Evolutionary conservation across 2,888 invertebrate species (phyloP), one percentile per base, ranked within the genome.

Genomic region (Dexiosoma caninum): DNA sequence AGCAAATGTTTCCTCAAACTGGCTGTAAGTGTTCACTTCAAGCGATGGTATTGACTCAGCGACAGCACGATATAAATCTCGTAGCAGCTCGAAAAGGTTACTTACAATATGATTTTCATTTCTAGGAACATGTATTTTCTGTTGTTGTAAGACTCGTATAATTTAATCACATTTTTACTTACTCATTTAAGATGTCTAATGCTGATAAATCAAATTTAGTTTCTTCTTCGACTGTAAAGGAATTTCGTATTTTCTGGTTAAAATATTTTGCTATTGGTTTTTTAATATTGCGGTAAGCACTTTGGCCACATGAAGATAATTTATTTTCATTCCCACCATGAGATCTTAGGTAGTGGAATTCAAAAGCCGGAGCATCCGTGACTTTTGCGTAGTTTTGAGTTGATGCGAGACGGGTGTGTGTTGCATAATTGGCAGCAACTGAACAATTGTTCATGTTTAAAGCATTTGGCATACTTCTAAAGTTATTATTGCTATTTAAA

Each of bases 41-140:
- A 23, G 40, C 7, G 81, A 81, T 4, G 85, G 84, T n/a, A 85
- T 57, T 0, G 83, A 82, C 9, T 85, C 83, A 12, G 76, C 79
- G 0, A 88, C 51, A n/a, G 84, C 84, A 40, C 84, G 83, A 67
- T 88, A 85, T 59, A 88, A 37, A 7, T 85, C 83, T 3, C 81
- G 83, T 23, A 88, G 85, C 0, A 85, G 37, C 1, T 81, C 67
- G 67, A 88, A 79, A 4, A 88, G 59, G 5, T 84, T 84, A 42
- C 81, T 2, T 2, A 87, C 83, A 2, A 64, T 19, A 72, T 83
- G 85, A 10, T 49, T 70, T 30, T 84, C 83, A 21, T 42, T 30
- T 46, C 87, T 88, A 51, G 19, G 75, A 64, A 5, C 6, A 27
- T n/a, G n/a, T n/a, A 16, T 37, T 0, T 19, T 0, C 12, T 27